These are phyloP conservation scores for Cyclopterus lumpus DNA, from an alignment of 2,797 vertebrate species.

Conservation along the genomic window DNA sequence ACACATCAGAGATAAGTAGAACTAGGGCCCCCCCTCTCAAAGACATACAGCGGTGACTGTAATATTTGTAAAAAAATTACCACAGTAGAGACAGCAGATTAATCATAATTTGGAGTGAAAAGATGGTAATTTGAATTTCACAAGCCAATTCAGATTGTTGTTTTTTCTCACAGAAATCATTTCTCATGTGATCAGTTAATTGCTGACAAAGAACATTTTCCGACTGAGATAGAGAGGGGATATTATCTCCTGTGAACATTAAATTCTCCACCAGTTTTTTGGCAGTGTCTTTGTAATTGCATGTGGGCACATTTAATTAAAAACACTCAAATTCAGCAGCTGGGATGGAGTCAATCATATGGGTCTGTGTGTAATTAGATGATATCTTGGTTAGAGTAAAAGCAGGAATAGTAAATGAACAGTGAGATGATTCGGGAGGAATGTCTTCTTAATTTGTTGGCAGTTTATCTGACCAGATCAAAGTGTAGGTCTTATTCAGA, in stretches of 20 bases:
- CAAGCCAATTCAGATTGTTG: background rate
- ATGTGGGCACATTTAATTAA: slow-evolving; percentile 15
- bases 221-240: background rate
- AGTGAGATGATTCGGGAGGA: slow-evolving; percentile 1
- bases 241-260: slow-evolving; percentile 4
- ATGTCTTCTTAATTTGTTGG: background rate
- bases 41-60: background rate
- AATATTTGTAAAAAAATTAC: background rate
- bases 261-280: slow-evolving; percentile 2
- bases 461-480: background rate
- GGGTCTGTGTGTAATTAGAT: slow-evolving; percentile 18
- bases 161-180: background rate
- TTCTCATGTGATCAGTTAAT: slow-evolving; percentile 13
- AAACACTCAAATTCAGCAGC: slow-evolving; percentile 14
- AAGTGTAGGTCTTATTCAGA: background rate
- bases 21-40: background rate
- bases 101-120: background rate
- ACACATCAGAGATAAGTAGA: background rate
- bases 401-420: slow-evolving; percentile 7
- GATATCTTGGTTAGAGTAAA: slow-evolving; percentile 10
- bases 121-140: background rate
- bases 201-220: slow-evolving; percentile 1
- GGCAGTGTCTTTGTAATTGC: background rate
- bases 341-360: slow-evolving; percentile 9
- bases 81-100: background rate